These are phyloP conservation scores for Deroplatys truncata DNA, from an alignment of 2,888 invertebrate species.

Conservation along the genomic window DNA sequence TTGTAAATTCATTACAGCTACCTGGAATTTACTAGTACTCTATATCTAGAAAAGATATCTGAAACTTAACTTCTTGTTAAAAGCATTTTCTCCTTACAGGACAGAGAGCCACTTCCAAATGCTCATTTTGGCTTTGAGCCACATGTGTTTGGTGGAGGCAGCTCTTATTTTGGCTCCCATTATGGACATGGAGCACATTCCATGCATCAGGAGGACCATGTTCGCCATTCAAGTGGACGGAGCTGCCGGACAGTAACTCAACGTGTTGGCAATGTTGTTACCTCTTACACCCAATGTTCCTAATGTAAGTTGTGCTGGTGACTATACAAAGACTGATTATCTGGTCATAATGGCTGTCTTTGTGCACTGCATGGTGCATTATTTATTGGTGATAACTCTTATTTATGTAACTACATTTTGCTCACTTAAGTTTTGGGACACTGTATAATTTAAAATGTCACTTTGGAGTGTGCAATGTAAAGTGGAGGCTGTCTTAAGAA, in stretches of 20 bases:
- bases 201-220: not conserved
- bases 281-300: conserved; percentile 40
- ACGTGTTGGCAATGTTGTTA: conserved; percentile 39
- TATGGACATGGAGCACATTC: conserved; percentile 20
- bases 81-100: not conserved
- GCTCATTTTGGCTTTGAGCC: conserved; percentile 13
- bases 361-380: not conserved
- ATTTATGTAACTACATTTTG: not conserved
- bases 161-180: conserved; percentile 34
- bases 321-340: not conserved
- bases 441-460: not conserved
- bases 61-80: no score
- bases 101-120: conserved; percentile 2
- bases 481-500: not conserved
- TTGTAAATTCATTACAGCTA: no score
- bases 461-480: not conserved
- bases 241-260: conserved; percentile 39
- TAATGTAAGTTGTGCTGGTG: not conserved
- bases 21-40: no score
- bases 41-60: no score
- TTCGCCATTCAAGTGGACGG: conserved; percentile 23
- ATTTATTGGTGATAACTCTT: not conserved
- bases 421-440: not conserved
- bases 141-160: conserved; percentile 29
- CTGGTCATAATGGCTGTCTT: not conserved